Evolutionary conservation across 2,888 invertebrate species (phyloP).

Genomic region (Nomada fucata): DNA sequence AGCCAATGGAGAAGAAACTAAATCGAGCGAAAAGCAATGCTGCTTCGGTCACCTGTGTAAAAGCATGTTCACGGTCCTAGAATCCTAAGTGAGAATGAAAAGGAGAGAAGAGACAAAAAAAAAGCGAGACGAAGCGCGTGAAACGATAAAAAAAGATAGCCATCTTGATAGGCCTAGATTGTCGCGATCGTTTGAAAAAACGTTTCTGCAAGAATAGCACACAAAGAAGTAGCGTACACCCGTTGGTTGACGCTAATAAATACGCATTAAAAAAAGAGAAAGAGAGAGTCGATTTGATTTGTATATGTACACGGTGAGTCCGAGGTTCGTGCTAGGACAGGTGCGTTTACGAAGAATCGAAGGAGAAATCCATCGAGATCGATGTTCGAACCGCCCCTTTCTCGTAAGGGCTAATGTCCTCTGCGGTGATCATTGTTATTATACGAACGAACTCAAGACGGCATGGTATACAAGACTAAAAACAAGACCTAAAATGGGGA

Average conservation of each 20-base stretch:
- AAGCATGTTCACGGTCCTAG: constrained; percentile 60
- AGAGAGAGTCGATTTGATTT: constrained; percentile 74
- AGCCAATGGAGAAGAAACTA: constrained; percentile 51
- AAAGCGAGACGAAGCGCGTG: constrained; percentile 34
- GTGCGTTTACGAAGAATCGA: constrained; percentile 40
- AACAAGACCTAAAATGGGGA: constrained; percentile 82
- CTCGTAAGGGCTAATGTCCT: constrained; percentile 72
- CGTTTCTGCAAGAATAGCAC: constrained; percentile 65
- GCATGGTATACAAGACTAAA: constrained; percentile 82
- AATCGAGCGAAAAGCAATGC: constrained; percentile 51
- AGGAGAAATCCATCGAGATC: constrained; percentile 24
- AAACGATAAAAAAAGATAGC: constrained; percentile 35
- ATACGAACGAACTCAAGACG: constrained; percentile 80
- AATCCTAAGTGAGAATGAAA: constrained; percentile 29
- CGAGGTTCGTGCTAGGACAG: constrained; percentile 65
- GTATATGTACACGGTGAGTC: constrained; percentile 76
- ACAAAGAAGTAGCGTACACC: constrained; percentile 68
- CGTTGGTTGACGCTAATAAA: constrained; percentile 78
- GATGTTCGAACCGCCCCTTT: constrained; percentile 43
- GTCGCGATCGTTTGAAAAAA: constrained; percentile 70
- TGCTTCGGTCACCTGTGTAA: constrained; percentile 46
- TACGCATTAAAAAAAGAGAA: constrained; percentile 59
- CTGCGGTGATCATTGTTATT: constrained; percentile 78
- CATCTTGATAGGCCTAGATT: constrained; percentile 64
- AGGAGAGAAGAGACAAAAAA: constrained; percentile 11